Percentiles rank a stretch among this genome's conserved stretches.
Conservation (phyloP, 2,113 vertebrate species). For the Plestiodon gilberti region DNA sequence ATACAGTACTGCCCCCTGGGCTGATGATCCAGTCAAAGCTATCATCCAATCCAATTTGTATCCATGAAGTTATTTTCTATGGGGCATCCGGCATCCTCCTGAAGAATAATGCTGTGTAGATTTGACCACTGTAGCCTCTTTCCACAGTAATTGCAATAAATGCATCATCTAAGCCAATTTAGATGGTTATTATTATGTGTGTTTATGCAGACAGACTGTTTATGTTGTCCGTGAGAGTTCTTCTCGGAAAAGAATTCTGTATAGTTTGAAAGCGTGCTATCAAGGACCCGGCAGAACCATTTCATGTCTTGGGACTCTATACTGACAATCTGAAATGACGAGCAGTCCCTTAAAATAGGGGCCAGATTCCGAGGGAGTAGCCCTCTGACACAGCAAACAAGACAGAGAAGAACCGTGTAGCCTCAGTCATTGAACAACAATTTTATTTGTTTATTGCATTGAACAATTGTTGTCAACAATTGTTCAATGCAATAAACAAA, state of each 20-base stretch:
- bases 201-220: no score
- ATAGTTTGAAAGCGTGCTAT: not conserved
- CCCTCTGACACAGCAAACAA: no score
- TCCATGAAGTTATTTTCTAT: not conserved
- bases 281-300: not conserved
- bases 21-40: not conserved
- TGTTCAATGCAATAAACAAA: not conserved
- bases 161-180: not conserved
- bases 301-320: not conserved
- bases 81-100: not conserved
- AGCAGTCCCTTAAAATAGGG: not conserved
- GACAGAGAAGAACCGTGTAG: no score
- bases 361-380: no score
- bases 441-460: no score
- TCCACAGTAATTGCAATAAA: no score
- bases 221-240: not conserved
- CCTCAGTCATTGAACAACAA: no score
- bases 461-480: no score
- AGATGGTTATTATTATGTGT: no score
- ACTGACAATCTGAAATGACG: not conserved
- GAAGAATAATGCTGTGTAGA: not conserved
- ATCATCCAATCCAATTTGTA: not conserved
- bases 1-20: not conserved
- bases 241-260: not conserved
- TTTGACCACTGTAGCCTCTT: not conserved